A percentile compares a stretch with the other conserved stretches of the same genome.
These are phyloP conservation scores for Neomicropteryx cornuta DNA, from an alignment of 1,140 invertebrate species.

Conservation along the genomic window DNA sequence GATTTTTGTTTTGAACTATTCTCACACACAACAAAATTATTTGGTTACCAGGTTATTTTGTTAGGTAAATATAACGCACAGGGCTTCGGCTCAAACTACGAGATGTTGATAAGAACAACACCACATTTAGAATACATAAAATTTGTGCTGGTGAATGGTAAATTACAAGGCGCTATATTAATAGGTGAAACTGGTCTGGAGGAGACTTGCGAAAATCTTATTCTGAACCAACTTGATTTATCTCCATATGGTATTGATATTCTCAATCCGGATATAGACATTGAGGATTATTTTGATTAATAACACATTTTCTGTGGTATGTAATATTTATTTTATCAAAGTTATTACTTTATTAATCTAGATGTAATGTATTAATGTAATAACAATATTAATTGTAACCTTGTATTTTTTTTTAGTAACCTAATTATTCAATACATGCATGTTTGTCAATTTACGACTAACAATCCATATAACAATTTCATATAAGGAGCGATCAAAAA, in stretches of 20 bases:
- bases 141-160: slow-evolving; percentile 74
- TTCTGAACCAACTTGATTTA: slow-evolving; percentile 89
- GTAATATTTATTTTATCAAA: too few species aligned
- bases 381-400: too few species aligned
- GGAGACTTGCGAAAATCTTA: slow-evolving; percentile 97
- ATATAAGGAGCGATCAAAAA: too few species aligned
- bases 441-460: too few species aligned
- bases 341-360: too few species aligned
- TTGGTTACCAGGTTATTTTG: slow-evolving; percentile 89
- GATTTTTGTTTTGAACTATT: slow-evolving; percentile 98
- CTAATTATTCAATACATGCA: too few species aligned
- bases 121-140: slow-evolving; percentile 83
- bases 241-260: slow-evolving; percentile 83
- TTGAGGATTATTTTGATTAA: slow-evolving; percentile 99
- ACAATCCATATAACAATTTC: too few species aligned
- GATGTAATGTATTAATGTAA: too few species aligned
- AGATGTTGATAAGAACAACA: slow-evolving; percentile 79
- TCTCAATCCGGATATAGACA: slow-evolving; percentile 90
- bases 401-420: too few species aligned
- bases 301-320: too few species aligned
- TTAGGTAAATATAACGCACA: slow-evolving; percentile 93
- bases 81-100: slow-evolving; percentile 71
- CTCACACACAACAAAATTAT: slow-evolving; percentile 90
- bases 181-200: slow-evolving; percentile 96
- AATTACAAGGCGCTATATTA: slow-evolving; percentile 84